Base-by-base conservation (phyloP, 2,797 vertebrate species). In the Ptychobarbus kaznakovi region DNA sequence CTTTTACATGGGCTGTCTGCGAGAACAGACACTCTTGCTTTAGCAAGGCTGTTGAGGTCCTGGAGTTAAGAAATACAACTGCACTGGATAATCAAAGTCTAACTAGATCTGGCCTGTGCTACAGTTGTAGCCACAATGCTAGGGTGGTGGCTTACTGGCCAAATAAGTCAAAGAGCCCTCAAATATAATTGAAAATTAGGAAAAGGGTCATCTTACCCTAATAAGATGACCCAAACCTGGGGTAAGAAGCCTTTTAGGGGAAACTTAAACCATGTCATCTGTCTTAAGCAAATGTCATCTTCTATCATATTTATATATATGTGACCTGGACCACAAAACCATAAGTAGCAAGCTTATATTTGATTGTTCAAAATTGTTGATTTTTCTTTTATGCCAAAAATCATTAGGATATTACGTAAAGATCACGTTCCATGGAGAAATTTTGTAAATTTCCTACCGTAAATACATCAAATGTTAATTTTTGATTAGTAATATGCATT, bases 1-100 rank as follows among this genome's bases (percentile, higher is more conserved):
- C 81, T 87, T 80, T 88, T 72, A 84, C 32, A 42, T 46, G 61
- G 74, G 63, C 74, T 78, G 46, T 51, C 22, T 61, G 22, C n/a
- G 8, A n/a, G 51, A 81, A 58, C 2, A 3, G 22, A 40, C 42
- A 51, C 15, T 81, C 51, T 70, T 69, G 49, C 32, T 56, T 56
- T 70, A 25, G 35, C 0, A 11, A 70, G 56, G 76, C 13, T 63
- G 53, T 25, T 44, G 42, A 66, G 25, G 42, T 66, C 44, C 25
- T 80, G 61, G n/a, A n/a, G 42, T 66, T 80, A 49, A 44, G 3
- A 38, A 80, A n/a, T 80, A 20, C 32, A 81, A 81, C 18, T 6
- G 38, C 35, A 58, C 40, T 3, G 25, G 51, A 82, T 15, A 44
- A 44, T 25, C 32, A n/a, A 76, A n/a, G n/a, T 35, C 44, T 22